These are phyloP conservation scores for Drosophila meridionalis DNA, from an alignment of 2,888 invertebrate genomes.

Conservation along the genomic window DNA sequence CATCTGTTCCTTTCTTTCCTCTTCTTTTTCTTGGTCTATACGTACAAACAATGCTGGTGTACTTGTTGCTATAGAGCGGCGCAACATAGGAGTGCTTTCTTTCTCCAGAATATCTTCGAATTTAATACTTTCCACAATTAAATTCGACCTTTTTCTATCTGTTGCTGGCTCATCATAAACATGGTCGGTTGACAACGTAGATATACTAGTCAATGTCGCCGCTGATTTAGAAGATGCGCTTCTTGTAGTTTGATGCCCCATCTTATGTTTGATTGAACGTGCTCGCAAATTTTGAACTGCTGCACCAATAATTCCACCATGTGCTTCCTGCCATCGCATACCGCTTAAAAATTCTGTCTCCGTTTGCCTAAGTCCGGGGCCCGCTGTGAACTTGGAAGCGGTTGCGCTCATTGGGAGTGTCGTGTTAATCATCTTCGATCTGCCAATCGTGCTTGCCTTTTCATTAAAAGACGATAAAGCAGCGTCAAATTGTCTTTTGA, in stretches of 20 bases:
- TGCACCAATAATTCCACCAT: constrained; percentile 81
- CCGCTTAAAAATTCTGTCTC: constrained; percentile 58
- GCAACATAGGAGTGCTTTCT: constrained; percentile 32
- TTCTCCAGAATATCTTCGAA: constrained; percentile 56
- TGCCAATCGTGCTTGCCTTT: constrained; percentile 81
- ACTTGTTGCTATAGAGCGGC: constrained; percentile 82
- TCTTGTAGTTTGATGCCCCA: constrained; percentile 32
- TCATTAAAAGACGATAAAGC: constrained; percentile 84
- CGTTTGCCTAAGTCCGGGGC: constrained; percentile 38
- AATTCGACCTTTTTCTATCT: constrained; percentile 27
- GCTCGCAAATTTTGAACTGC: constrained; percentile 80
- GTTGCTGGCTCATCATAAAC: constrained; percentile 74
- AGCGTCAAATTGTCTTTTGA: constrained; percentile 85
- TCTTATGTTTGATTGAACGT: constrained; percentile 78
- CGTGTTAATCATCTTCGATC: constrained; percentile 46
- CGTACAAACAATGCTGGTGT: constrained; percentile 80
- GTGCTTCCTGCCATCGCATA: constrained; percentile 77
- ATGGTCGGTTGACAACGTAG: constrained; percentile 55
- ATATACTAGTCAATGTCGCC: constrained; percentile 4
- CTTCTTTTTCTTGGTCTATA: constrained; percentile 57
- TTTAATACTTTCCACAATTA: constrained; percentile 44
- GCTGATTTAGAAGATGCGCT: constrained; percentile 39
- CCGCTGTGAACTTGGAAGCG: constrained; percentile 53
- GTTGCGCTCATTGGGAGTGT: constrained; percentile 39
- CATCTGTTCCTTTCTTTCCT: not conserved